Evolutionary conservation across 2,113 vertebrate species (phyloP).

Genomic region (Piaya cayana): DNA sequence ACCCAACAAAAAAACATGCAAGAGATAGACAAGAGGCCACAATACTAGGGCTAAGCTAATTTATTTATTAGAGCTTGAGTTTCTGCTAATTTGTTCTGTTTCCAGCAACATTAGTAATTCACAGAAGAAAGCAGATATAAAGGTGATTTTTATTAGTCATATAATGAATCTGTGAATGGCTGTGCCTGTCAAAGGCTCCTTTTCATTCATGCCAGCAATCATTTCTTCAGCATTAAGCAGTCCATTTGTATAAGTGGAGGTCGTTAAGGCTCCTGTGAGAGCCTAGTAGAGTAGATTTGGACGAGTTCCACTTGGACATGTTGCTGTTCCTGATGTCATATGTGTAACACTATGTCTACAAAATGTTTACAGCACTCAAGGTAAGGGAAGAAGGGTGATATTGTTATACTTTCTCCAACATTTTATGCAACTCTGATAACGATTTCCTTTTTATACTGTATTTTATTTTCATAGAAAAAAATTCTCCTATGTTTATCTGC

Average conservation of each 20-base stretch:
- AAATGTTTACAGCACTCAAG: slow-evolving; percentile 20
- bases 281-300: neutral
- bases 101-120: slow-evolving; percentile 14
- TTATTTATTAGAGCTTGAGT: neutral
- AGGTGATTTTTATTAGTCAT: slow-evolving; percentile 45
- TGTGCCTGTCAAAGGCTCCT: slow-evolving; percentile 33
- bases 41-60: neutral
- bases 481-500: neutral
- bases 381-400: neutral
- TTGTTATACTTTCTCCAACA: neutral
- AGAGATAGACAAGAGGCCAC: neutral
- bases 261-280: slow-evolving; percentile 52
- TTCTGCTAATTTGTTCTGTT: slow-evolving; percentile 42
- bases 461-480: neutral
- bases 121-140: slow-evolving; percentile 12
- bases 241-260: slow-evolving; percentile 24
- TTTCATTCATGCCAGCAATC: slow-evolving; percentile 41
- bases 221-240: slow-evolving; percentile 41
- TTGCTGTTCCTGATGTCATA: neutral
- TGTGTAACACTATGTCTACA: slow-evolving; percentile 30
- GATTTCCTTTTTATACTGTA: neutral
- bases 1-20: neutral
- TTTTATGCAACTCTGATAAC: neutral
- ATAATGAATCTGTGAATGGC: slow-evolving; percentile 35
- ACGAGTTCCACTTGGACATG: neutral